phyloP scores from a whole-genome alignment of 2,888 invertebrate genomes.

The Leucophenga maculata region DNA sequence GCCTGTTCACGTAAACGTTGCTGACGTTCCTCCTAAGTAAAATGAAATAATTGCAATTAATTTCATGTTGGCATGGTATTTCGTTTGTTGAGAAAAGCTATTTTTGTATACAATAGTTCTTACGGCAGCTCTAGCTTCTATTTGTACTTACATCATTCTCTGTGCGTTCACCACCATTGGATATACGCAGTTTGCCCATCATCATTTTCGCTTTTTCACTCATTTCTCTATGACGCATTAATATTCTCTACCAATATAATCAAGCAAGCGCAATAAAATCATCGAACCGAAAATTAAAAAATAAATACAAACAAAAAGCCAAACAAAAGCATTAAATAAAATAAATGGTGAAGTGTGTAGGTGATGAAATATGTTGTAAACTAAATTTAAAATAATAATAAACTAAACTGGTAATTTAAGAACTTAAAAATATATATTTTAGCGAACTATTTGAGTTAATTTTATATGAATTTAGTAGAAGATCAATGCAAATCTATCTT shows the following conservation, averaged over 20 bases:
- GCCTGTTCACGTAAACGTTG: constrained; percentile 90
- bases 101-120: background rate
- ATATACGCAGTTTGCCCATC: constrained; percentile 71
- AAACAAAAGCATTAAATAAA: constrained; percentile 51
- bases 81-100: background rate
- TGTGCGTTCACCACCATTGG: constrained; percentile 63
- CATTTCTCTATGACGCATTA: constrained; percentile 72
- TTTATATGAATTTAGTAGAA: too few relatives aligned
- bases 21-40: constrained; percentile 85
- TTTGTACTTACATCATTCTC: constrained; percentile 69
- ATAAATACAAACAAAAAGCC: constrained; percentile 47
- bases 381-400: background rate
- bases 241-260: constrained; percentile 71
- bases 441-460: too few relatives aligned
- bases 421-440: too few relatives aligned
- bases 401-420: too few relatives aligned
- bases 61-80: background rate
- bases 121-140: background rate
- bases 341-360: constrained; percentile 35
- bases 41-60: background rate
- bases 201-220: constrained; percentile 72
- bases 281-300: constrained; percentile 44
- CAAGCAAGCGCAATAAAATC: constrained; percentile 50
- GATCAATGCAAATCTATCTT: too few relatives aligned
- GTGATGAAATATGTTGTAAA: constrained; percentile 6